phyloP scores from a whole-genome alignment of 1,140 invertebrate genomes.

The Spodoptera litura region DNA sequence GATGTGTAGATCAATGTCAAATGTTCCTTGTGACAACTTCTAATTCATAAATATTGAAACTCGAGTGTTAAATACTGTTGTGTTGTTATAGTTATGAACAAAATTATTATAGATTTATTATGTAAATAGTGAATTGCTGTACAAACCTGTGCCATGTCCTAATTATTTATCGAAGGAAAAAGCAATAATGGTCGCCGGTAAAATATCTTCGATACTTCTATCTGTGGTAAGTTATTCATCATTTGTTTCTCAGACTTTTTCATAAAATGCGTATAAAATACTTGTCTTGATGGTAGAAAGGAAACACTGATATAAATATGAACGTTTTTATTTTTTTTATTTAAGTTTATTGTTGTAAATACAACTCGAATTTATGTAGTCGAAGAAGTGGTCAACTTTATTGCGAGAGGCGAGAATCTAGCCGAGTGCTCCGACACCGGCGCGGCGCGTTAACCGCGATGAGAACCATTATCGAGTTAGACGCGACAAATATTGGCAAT shows the following conservation, averaged over 20 bases:
- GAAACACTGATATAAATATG: too few species aligned
- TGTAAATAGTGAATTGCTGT: conserved; percentile 34
- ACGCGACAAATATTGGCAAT: conserved; percentile 44
- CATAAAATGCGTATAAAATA: neutral
- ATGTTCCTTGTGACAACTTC: conserved; percentile 13
- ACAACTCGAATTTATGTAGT: neutral
- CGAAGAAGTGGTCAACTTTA: conserved; percentile 8
- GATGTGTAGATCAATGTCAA: conserved; percentile 29
- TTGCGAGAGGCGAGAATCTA: neutral
- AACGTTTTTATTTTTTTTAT: too few species aligned
- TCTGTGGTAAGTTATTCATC: conserved; percentile 13
- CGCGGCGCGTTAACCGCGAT: neutral
- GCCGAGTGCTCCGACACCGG: neutral
- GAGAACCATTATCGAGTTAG: conserved; percentile 47
- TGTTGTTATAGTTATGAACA: conserved; percentile 36
- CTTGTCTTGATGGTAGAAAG: too few species aligned
- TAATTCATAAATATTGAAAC: conserved; percentile 19
- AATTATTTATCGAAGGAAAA: conserved; percentile 7
- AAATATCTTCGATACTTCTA: conserved; percentile 25
- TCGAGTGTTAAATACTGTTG: conserved; percentile 24
- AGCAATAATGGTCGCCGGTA: conserved; percentile 29
- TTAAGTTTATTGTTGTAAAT: neutral
- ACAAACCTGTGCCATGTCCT: conserved; percentile 14
- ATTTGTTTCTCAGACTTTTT: neutral
- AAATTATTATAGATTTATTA: conserved; percentile 24